A percentile compares a stretch with the other conserved stretches of the same genome.
These are phyloP conservation scores for Timema podura DNA, from an alignment of 2,888 invertebrate species.

Conservation along the genomic window DNA sequence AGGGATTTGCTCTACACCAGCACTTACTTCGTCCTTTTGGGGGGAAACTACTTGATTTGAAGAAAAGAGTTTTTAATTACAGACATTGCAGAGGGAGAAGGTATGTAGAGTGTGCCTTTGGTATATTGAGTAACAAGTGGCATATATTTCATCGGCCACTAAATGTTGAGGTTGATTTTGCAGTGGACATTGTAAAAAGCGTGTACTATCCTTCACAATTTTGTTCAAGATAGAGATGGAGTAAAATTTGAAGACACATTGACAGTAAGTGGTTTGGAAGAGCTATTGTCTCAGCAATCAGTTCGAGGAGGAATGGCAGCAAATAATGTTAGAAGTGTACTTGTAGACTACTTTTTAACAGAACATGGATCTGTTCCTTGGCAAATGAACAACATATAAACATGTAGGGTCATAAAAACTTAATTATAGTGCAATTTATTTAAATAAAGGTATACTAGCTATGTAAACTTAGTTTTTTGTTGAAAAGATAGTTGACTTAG, in stretches of 20 bases:
- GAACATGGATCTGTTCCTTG: too few species aligned
- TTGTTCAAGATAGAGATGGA: slow-evolving; percentile 26
- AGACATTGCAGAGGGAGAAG: slow-evolving; percentile 34
- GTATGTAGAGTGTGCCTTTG: slow-evolving; percentile 37
- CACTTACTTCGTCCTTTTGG: slow-evolving; percentile 21
- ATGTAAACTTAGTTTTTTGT: too few species aligned
- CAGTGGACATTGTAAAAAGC: slow-evolving; percentile 34
- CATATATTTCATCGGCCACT: slow-evolving; percentile 38
- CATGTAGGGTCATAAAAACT: too few species aligned
- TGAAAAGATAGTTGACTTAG: too few species aligned
- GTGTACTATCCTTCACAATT: slow-evolving; percentile 33
- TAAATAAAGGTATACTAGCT: too few species aligned
- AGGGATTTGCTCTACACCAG: slow-evolving; percentile 27
- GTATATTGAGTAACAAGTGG: slow-evolving; percentile 38
- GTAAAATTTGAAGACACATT: slow-evolving; percentile 30
- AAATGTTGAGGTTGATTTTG: slow-evolving; percentile 31
- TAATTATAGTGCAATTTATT: too few species aligned
- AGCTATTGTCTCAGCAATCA: slow-evolving; percentile 25
- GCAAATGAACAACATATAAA: too few species aligned
- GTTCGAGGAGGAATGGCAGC: slow-evolving; percentile 22
- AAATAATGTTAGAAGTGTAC: too few species aligned
- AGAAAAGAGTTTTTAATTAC: slow-evolving; percentile 32
- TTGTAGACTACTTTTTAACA: too few species aligned
- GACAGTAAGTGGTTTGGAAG: slow-evolving; percentile 32
- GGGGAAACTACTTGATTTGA: slow-evolving; percentile 17